Base-by-base conservation (phyloP, 1,140 invertebrate genomes). In the Fopius arisanus region DNA sequence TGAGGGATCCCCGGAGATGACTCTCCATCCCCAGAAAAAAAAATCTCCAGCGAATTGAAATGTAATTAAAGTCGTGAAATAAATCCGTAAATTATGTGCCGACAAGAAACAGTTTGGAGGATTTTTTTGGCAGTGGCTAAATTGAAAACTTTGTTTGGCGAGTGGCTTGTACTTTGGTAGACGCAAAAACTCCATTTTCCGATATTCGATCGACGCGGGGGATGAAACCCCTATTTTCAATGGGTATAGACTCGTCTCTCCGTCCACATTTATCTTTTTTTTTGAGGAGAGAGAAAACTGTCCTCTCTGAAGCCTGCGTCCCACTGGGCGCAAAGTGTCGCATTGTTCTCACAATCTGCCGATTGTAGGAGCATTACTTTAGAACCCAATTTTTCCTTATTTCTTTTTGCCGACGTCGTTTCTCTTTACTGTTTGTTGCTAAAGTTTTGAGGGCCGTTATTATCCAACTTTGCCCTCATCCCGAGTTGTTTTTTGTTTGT, bases 341-440 rank as follows among this genome's bases (percentile, higher is more conserved):
- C 63, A 73, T 67, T 73, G 71, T 73, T 67, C 63, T 51, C 28
- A 37, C 63, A 73, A 73, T 67, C 71, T 73, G 59, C 71, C 71
- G 41, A 73, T 73, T 73, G 71, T 73, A 48, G 12, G 33, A 40
- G 63, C 43, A 41, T 67, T 65, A 73, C 37, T 65, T 72, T 62
- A 33, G 54, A 28, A 62, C 29, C 33, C 33, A n/a, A 48, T 54
- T 70, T 70, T 62, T 23, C 19, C 21, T 62, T 33, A 16, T 40
- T 59, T 62, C 62, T n/a, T 62, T 6, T 16, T 31, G 19, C n/a
- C n/a, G 16, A 19, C 6, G 19, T 12, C 12, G n/a, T 31, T 73
- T 63, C 19, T 71, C 23, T 1, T 43, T 3, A 19, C 16, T 63
- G 23, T 12, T 26, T 62, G n/a, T n/a, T n/a, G n/a, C n/a, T n/a